Evolutionary conservation across 2,113 vertebrate genomes (phyloP), one percentile per base, ranked within the genome.

Genomic region (Murina feae): DNA sequence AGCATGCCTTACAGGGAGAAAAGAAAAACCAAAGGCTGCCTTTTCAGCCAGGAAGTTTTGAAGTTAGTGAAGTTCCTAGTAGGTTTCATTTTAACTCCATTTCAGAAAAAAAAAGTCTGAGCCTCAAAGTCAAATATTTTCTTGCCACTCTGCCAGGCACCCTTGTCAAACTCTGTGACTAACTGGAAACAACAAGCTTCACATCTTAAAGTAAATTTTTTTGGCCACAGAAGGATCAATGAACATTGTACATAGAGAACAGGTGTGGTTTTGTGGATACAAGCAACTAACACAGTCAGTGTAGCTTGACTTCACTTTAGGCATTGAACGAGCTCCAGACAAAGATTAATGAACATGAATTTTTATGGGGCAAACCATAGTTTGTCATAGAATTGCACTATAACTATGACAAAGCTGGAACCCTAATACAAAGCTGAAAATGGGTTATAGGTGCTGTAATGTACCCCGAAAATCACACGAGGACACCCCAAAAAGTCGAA

Each of bases 21-120:
- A 95, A 96, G 58, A 78, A 44, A 92, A 96, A 96, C 96, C 60
- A 95, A 89, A 95, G 55, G 1, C 68, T 66, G 66, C 10, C 63
- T 96, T 78, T 72, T n/a, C 51, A 94, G 60, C 63, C 94, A 65
- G 44, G 53, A 9, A 42, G 2, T 89, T 96, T 66, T 83, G 79
- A 97, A 91, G 21, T 78, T 21, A 39, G 72, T 5, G 4, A 8
- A 75, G 20, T 60, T 76, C 39, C 79, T 86, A 63, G 23, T 65
- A 83, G 80, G 47, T 93, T 25, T 4, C 4, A 82, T 93, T 97
- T 94, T 91, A 93, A 88, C 17, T 97, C 37, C 30, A 12, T 32
- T 83, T 13, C 51, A 30, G 8, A 5, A 86, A 47, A 80, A 86
- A 76, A 69, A 91, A 69, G 44, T 16, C 87, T 93, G 44, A 66